Evolutionary conservation across 1,140 invertebrate species (phyloP), one percentile per base, ranked within the genome.

Genomic region (Magallana ariakensis): DNA sequence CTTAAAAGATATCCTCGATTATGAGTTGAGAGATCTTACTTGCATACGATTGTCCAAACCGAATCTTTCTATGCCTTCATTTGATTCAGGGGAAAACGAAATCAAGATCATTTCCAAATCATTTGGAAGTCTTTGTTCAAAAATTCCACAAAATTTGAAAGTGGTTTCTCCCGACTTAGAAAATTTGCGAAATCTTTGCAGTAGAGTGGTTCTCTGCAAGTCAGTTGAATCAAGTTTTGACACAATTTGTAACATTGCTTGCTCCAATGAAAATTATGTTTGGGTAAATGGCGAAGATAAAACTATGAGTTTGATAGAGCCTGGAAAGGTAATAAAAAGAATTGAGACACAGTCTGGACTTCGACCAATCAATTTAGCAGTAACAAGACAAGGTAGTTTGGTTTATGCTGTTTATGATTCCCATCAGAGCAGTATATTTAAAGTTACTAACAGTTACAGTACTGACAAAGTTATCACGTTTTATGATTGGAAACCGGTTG

Each of bases 371-470:
- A 75, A 75, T 10, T 75, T 75, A 26, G 66, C 66, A 10, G 10
- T 75, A 13, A 75, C 66, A 19, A 75, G 66, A 75, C 26, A 75
- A 75, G 66, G 66, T 26, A 13, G 15, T 26, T 75, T 75, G 66
- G 13, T 75, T 15, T 75, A 46, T 11, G 66, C 66, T 9, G 11
- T 75, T 7, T 75, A 26, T 33, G 22, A 75, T 26, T 11, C 22
- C 3, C 11, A 11, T 19, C 22, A 75, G 22, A 75, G 66, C 66
- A 10, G 9, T 75, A 19, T 26, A 26, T 75, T 1, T 19, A 75
- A 13, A 26, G 11, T 75, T 11, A 75, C 66, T 3, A 4, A 13
- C 10, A 5, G 22, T 1, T n/a, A 46, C 33, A 75, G 26, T 15
- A 33, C 22, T 11, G 15, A 75, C 22, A 3, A 75, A 26, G 9